Evolutionary conservation across 2,797 vertebrate species (phyloP).

Genomic region (Arnoldichthys spilopterus): DNA sequence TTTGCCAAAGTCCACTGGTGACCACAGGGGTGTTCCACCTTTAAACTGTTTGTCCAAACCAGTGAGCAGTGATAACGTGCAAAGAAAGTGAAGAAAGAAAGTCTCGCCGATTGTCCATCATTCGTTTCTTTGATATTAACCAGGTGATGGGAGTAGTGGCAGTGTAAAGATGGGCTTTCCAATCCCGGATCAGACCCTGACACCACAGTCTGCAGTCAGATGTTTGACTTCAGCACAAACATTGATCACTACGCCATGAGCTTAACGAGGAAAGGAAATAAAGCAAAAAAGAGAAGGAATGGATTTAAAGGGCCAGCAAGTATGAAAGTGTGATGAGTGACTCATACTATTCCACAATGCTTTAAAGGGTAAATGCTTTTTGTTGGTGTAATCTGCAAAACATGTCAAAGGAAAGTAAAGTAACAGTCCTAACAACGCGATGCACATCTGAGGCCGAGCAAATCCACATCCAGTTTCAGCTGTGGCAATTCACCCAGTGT

Average conservation of each 20-base stretch:
- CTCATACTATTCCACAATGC: constrained; percentile 53
- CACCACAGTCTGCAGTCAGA: constrained; percentile 54
- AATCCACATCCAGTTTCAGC: constrained; percentile 43
- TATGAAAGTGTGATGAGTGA: constrained; percentile 51
- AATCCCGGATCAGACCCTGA: constrained; percentile 45
- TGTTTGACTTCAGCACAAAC: constrained; percentile 41
- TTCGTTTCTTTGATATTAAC: constrained; percentile 46
- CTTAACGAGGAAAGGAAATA: constrained; percentile 27
- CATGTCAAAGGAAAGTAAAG: constrained; percentile 39
- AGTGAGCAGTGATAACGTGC: constrained; percentile 53
- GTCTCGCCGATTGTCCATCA: constrained; percentile 56
- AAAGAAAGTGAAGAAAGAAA: constrained; percentile 44
- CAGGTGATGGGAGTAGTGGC: constrained; percentile 49
- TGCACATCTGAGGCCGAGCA: constrained; percentile 48
- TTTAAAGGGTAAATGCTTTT: constrained; percentile 65
- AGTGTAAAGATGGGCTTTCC: constrained; percentile 56
- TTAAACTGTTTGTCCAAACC: constrained; percentile 38
- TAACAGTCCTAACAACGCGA: constrained; percentile 46
- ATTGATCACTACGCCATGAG: constrained; percentile 33
- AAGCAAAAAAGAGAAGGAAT: constrained; percentile 48
- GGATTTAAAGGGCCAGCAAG: constrained; percentile 63
- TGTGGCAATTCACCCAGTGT: constrained; percentile 5
- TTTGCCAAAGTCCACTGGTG: constrained; percentile 48
- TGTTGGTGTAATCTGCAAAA: constrained; percentile 52
- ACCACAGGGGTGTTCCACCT: constrained; percentile 26